These are phyloP conservation scores for Halictus rubicundus DNA, from an alignment of 1,140 invertebrate genomes.

Conservation along the genomic window DNA sequence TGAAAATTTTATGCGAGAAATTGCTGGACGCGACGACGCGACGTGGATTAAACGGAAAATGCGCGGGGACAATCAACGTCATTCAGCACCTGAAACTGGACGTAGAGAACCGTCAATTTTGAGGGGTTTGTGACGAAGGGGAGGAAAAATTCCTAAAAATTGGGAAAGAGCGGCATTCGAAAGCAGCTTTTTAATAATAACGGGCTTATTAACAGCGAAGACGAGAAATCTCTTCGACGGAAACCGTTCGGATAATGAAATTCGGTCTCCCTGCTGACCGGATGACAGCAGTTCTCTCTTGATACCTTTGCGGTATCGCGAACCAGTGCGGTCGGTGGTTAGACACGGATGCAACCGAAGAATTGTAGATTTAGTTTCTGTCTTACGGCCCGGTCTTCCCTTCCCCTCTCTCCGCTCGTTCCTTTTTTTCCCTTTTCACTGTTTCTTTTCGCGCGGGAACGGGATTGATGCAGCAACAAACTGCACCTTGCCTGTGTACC, in stretches of 20 bases:
- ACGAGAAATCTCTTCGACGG: too few species aligned
- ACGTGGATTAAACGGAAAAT: neutral
- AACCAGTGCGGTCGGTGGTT: conserved; percentile 56
- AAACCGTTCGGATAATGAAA: conserved; percentile 54
- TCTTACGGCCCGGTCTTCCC: neutral
- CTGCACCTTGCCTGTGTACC: conserved; percentile 37
- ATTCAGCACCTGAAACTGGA: too few species aligned
- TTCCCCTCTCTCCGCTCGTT: neutral
- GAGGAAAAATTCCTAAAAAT: too few species aligned
- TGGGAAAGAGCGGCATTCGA: too few species aligned
- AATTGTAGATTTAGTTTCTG: conserved; percentile 60
- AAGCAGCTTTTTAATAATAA: too few species aligned
- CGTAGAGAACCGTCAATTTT: too few species aligned
- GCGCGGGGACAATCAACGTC: too few species aligned
- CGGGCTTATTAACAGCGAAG: too few species aligned
- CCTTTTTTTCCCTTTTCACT: conserved; percentile 21
- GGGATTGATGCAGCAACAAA: neutral
- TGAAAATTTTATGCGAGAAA: conserved; percentile 18
- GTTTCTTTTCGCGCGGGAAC: conserved; percentile 30
- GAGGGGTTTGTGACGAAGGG: too few species aligned
- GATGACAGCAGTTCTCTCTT: conserved; percentile 15
- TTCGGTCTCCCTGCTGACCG: conserved; percentile 19
- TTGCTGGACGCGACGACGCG: too few species aligned
- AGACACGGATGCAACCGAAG: conserved; percentile 32
- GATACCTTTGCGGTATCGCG: conserved; percentile 33